Base-by-base conservation (phyloP, 2,888 invertebrate species). In the Argyresthia goedartella region DNA sequence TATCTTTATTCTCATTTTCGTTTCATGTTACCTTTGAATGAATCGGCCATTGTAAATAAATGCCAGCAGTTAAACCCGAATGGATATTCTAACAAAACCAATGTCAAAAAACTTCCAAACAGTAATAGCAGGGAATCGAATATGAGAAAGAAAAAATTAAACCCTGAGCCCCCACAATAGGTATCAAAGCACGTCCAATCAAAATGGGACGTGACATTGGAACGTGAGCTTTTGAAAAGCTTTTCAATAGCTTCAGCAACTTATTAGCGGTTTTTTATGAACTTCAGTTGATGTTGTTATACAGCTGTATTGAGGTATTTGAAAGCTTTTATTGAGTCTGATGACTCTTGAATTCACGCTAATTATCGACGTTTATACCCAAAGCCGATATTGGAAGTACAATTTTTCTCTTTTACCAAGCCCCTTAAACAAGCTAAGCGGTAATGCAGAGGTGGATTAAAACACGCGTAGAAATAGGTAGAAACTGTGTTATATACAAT, bases 181-280 rank as follows among this genome's bases (percentile, higher is more conserved):
- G 67, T 82, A 79, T 78, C 85, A 81, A 78, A 81, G 85, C 86
- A 86, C 86, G 85, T 85, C 79, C 85, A 84, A 82, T 85, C 81
- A 81, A 80, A 81, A 72, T 76, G 80, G 71, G 80, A 80, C 84
- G 85, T 85, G 84, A 84, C 82, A 81, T 77, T 81, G 82, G 81
- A 80, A 80, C 76, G 75, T 74, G 76, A 76, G 78, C 79, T 78
- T 81, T 10, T 9, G 42, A 11, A 39, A 39, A 39, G 25, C 25
- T 25, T 25, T 25, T 25, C 25, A 25, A 25, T 25, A 25, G 25
- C 25, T 25, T 6, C 25, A 25, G 25, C 25, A 25, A 25, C 25
- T 13, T 81, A 14, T 14, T 44, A 16, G 44, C 16, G 14, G 16
- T 44, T 44, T 25, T 25, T 14, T 10, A 15, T 10, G 4, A 6